Percentiles rank a stretch among this genome's conserved stretches.
These are phyloP conservation scores for Megaceryle torquata DNA, from an alignment of 2,113 vertebrate genomes.

Conservation along the genomic window DNA sequence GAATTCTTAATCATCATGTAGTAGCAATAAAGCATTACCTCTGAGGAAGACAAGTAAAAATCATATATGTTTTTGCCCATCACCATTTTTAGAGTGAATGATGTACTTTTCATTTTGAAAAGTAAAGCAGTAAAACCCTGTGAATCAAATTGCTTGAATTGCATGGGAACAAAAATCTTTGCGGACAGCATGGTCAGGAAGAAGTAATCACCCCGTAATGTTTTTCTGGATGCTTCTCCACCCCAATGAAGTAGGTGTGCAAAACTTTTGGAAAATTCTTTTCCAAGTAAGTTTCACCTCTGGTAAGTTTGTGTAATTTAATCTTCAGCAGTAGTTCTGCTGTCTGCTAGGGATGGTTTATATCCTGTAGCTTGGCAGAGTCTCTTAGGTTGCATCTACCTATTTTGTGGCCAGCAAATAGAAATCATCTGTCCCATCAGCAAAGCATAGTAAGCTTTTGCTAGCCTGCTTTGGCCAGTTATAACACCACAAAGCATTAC, in stretches of 20 bases:
- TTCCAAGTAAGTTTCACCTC: not conserved
- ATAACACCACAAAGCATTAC: not conserved
- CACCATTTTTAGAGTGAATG: not conserved
- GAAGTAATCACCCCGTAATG: not conserved
- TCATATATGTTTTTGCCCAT: not conserved
- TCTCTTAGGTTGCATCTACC: not conserved
- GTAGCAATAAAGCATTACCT: not conserved
- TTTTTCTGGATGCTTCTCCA: not conserved
- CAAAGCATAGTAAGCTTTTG: not conserved
- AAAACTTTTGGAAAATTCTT: not conserved
- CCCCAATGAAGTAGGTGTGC: not conserved
- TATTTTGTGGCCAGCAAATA: not conserved
- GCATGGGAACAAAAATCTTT: not conserved
- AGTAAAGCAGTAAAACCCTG: not conserved
- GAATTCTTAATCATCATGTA: not conserved
- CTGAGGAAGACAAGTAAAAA: not conserved
- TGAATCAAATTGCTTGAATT: not conserved
- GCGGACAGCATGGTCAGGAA: not conserved
- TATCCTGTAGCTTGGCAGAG: not conserved
- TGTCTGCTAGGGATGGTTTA: not conserved
- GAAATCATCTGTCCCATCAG: not conserved
- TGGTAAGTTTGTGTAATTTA: not conserved
- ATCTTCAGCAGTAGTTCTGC: not conserved
- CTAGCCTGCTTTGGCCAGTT: not conserved
- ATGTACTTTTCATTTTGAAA: not conserved